Conservation (phyloP, 2,888 invertebrate species). For the Alsophila aescularia region DNA sequence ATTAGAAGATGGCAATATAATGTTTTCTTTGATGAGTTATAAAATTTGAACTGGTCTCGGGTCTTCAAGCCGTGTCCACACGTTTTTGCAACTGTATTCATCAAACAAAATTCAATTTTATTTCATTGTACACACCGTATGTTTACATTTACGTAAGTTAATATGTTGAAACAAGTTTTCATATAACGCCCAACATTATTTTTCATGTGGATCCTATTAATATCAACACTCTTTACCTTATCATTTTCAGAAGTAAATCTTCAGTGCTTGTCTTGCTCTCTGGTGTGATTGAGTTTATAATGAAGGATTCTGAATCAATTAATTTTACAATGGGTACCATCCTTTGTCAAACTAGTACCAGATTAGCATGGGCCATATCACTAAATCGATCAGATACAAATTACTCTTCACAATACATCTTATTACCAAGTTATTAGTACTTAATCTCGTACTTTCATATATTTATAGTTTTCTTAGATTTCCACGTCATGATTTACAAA, state of each 20-base stretch:
- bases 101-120: no score
- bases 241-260: not conserved
- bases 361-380: not conserved
- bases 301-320: not conserved
- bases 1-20: not conserved
- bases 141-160: no score
- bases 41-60: no score
- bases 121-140: no score
- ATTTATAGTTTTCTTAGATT: slow-evolving; percentile 30
- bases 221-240: no score
- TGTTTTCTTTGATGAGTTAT: no score
- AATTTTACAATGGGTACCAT: not conserved
- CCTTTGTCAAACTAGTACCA: not conserved
- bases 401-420: not conserved
- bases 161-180: no score
- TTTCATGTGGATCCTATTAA: no score
- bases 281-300: not conserved
- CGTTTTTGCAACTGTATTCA: no score
- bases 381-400: not conserved
- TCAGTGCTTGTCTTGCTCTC: not conserved
- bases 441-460: not conserved
- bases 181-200: no score
- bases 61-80: no score
- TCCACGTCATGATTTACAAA: slow-evolving; percentile 52
- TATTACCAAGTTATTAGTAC: not conserved